Percentiles rank a stretch among this genome's conserved stretches.
Conservation (phyloP, 1,140 invertebrate species). For the Drosophila simulans region DNA sequence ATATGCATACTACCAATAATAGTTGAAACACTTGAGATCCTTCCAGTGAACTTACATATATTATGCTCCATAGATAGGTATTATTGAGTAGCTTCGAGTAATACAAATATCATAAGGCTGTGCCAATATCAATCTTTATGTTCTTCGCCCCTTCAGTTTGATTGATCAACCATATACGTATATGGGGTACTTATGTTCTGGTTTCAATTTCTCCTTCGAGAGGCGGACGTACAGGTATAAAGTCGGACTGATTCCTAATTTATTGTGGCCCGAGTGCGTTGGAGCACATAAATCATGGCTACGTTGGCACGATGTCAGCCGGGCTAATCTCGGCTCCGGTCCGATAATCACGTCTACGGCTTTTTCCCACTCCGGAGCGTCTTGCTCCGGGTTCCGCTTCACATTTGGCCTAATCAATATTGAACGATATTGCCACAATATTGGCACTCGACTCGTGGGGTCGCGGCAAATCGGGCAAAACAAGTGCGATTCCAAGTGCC, state of each 20-base stretch:
- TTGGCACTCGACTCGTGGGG: constrained; percentile 37
- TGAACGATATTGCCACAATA: constrained; percentile 60
- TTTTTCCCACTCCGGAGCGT: not conserved
- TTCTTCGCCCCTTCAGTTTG: constrained; percentile 20
- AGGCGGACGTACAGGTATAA: not conserved
- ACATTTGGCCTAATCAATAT: constrained; percentile 44
- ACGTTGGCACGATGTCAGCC: constrained; percentile 48
- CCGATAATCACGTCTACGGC: constrained; percentile 48
- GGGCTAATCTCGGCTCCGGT: constrained; percentile 48
- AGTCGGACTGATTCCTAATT: constrained; percentile 21
- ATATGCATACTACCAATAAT: constrained; percentile 7
- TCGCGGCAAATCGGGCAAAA: not conserved
- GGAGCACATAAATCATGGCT: constrained; percentile 52
- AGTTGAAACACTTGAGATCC: not conserved
- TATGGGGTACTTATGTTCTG: not conserved
- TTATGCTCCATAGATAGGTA: too few relatives aligned
- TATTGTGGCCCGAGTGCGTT: constrained; percentile 22
- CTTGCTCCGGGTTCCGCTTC: constrained; percentile 5
- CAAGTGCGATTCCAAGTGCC: not conserved
- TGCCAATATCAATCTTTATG: too few relatives aligned
- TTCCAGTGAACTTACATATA: too few relatives aligned
- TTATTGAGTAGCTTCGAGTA: too few relatives aligned
- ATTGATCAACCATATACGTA: constrained; percentile 39
- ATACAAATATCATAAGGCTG: not conserved
- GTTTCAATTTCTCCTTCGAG: constrained; percentile 11